phyloP scores from a whole-genome alignment of 2,113 vertebrate genomes.

The Gobio gobio region DNA sequence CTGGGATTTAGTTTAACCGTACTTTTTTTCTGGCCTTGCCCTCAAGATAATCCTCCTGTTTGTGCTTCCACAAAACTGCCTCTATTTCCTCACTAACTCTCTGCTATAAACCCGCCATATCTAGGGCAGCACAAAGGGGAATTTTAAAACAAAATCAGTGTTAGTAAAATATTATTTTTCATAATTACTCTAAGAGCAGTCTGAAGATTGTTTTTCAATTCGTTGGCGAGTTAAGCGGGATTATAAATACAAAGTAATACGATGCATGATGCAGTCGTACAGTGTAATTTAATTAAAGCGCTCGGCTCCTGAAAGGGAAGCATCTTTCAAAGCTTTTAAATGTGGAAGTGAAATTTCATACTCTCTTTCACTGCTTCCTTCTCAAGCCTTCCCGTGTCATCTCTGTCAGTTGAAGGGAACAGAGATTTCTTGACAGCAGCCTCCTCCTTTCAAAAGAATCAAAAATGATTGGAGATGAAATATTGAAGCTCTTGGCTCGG shows the following conservation, averaged over 20 bases:
- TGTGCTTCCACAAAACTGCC: constrained; percentile 14
- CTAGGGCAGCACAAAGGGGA: constrained; percentile 35
- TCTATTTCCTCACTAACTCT: constrained; percentile 8
- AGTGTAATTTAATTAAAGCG: constrained; percentile 35
- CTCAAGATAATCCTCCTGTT: constrained; percentile 49
- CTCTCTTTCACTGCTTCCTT: constrained; percentile 29
- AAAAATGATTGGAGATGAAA: constrained; percentile 55
- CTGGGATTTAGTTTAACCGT: constrained; percentile 54
- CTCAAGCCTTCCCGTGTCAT: constrained; percentile 33
- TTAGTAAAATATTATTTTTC: constrained; percentile 22
- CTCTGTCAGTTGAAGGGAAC: constrained; percentile 11
- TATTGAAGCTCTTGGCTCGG: constrained; percentile 43
- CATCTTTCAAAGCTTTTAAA: constrained; percentile 45
- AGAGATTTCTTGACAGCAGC: constrained; percentile 39
- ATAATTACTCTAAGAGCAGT: constrained; percentile 23
- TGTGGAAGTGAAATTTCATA: constrained; percentile 48
- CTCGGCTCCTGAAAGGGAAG: constrained; percentile 25
- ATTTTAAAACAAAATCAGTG: constrained; percentile 6
- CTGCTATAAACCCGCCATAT: background rate
- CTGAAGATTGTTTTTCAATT: constrained; percentile 31
- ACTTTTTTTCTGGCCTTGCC: constrained; percentile 43
- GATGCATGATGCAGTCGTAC: constrained; percentile 15
- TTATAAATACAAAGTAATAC: constrained; percentile 9
- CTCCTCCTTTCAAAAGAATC: constrained; percentile 40
- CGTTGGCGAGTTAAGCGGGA: constrained; percentile 19